Evolutionary conservation across 1,140 invertebrate genomes (phyloP), one percentile per base, ranked within the genome.

Genomic region (Ostrea edulis): DNA sequence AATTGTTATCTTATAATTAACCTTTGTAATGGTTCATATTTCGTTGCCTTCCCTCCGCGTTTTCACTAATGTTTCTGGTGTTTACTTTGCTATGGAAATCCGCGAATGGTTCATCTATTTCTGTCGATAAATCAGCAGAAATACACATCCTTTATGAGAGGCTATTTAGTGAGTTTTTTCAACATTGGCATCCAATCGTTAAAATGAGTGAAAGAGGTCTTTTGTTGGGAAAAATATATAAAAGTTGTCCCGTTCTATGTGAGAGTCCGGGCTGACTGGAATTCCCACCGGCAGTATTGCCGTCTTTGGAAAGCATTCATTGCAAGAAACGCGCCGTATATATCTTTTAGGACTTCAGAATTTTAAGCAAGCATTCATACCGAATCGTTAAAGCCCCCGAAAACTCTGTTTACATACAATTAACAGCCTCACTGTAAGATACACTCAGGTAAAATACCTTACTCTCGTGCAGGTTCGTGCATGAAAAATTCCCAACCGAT

Each of bases 181-280:
- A 71, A 71, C 29, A 71, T 71, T 29, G 68, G 68, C 35, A 71
- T 71, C 35, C 68, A 71, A 71, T 25, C 25, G 68, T 71, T 71
- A 71, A 25, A 71, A 29, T 35, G 25, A 71, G 68, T 71, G 68
- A 71, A 71, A 71, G 68, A 71, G 11, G 29, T 22, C 68, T 71
- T 71, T 71, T 71, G 68, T 71, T 17, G 68, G 22, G 22, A 25
- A 35, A 71, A 71, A 71, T 71, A 71, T 71, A 25, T 29, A 35
- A 29, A 71, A 29, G 12, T 35, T 71, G 29, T 71, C 14, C 9
- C 68, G 9, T 44, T 4, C 22, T 22, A 71, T 71, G 68, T 71
- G 68, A 71, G 68, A 71, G 12, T 25, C 22, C 25, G 25, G 11
- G 12, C 29, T 25, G 25, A 8, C 68, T 29, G 68, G 8, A 29